These are phyloP conservation scores for Luperina testacea DNA, from an alignment of 2,888 invertebrate genomes.

Conservation along the genomic window DNA sequence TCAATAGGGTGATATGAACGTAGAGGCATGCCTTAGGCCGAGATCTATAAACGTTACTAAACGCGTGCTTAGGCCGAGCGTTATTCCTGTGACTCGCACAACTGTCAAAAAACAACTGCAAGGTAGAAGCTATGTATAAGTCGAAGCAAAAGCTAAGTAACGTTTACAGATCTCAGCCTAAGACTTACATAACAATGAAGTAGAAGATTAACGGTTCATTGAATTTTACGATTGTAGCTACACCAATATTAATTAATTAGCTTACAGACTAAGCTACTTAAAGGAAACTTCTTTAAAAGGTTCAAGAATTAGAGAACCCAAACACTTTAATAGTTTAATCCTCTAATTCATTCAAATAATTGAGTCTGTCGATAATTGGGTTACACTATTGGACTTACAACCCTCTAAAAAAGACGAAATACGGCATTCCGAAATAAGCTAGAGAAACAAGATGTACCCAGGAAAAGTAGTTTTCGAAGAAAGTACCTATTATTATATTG, in stretches of 20 bases:
- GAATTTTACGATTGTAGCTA: not conserved
- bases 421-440: too few species aligned
- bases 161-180: not conserved
- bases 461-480: not conserved
- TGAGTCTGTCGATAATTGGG: not conserved
- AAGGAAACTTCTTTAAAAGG: not conserved
- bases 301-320: conserved; percentile 1
- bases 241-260: conserved; percentile 6
- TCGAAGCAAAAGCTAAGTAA: too few species aligned
- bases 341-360: not conserved
- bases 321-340: not conserved
- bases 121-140: too few species aligned
- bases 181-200: not conserved
- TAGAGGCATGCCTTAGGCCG: not conserved
- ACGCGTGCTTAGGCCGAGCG: not conserved
- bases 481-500: not conserved
- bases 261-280: not conserved
- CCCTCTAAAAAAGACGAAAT: not conserved
- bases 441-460: not conserved
- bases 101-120: not conserved
- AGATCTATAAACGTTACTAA: not conserved
- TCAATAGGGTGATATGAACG: too few species aligned
- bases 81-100: not conserved
- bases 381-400: not conserved
- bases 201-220: not conserved